Evolutionary conservation across 2,888 invertebrate species (phyloP).

Genomic region (Xiphydria camelus): DNA sequence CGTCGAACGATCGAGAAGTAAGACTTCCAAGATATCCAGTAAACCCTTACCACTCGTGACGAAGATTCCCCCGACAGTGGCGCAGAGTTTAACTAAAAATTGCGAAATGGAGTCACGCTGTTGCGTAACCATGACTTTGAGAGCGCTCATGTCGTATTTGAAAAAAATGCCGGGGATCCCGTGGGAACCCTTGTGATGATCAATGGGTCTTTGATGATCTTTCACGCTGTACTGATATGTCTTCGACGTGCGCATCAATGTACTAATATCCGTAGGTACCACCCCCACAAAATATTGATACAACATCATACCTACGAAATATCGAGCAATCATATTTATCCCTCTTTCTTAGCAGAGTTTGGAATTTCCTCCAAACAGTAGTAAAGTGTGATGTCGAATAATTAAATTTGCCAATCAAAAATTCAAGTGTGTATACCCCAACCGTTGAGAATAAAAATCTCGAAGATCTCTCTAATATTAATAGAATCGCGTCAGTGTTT

Average conservation of each 20-base stretch:
- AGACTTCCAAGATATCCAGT: neutral
- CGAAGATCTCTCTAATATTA: no score
- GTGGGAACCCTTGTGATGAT: slow-evolving; percentile 78
- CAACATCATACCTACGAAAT: slow-evolving; percentile 70
- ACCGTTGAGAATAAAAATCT: no score
- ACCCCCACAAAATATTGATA: slow-evolving; percentile 95
- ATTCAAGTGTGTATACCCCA: no score
- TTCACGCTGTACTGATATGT: slow-evolving; percentile 95
- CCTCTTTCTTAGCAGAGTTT: no score
- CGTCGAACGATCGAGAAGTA: neutral
- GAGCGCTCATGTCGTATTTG: slow-evolving; percentile 91
- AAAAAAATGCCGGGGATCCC: slow-evolving; percentile 94
- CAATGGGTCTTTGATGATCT: slow-evolving; percentile 80
- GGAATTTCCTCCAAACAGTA: no score
- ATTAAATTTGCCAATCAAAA: no score
- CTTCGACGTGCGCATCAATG: slow-evolving; percentile 71
- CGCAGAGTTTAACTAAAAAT: slow-evolving; percentile 86
- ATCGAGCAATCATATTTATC: no score
- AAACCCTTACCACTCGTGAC: slow-evolving; percentile 71
- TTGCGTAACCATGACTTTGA: slow-evolving; percentile 82
- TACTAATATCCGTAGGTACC: slow-evolving; percentile 92
- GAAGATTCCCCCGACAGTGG: slow-evolving; percentile 91
- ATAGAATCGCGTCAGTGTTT: no score
- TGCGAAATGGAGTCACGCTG: slow-evolving; percentile 77
- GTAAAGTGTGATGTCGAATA: no score